Conservation (phyloP, 2,888 invertebrate species). For the Erannis defoliaria region DNA sequence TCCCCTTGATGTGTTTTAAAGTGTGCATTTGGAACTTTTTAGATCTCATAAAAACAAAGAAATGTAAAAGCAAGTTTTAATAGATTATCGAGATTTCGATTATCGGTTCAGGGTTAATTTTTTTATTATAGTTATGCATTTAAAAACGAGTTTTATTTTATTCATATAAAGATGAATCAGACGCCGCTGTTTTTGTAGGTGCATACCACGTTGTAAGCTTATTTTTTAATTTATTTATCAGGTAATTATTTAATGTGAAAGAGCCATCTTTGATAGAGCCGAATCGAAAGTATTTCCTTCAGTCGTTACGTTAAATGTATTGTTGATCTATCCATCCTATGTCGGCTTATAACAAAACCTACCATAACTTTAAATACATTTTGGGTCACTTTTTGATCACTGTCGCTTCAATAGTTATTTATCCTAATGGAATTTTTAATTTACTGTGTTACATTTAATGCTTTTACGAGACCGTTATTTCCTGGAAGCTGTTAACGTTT, state of each 20-base stretch:
- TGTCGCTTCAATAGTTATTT: slow-evolving; percentile 38
- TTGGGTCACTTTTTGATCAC: slow-evolving; percentile 15
- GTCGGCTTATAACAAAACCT: slow-evolving; percentile 25
- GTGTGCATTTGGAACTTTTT: background rate
- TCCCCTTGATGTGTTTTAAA: slow-evolving; percentile 34
- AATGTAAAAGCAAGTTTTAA: background rate
- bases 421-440: slow-evolving; percentile 38
- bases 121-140: too few species aligned
- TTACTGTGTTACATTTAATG: slow-evolving; percentile 37
- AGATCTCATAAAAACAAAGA: background rate
- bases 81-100: background rate
- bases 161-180: too few species aligned
- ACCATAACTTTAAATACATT: background rate
- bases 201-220: background rate
- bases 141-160: too few species aligned
- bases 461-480: slow-evolving; percentile 40
- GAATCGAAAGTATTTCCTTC: background rate
- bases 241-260: too few species aligned
- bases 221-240: too few species aligned
- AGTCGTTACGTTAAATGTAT: slow-evolving; percentile 3
- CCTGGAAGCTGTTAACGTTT: slow-evolving; percentile 39
- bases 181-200: slow-evolving; percentile 1
- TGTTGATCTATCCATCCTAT: slow-evolving; percentile 11
- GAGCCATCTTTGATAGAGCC: background rate
- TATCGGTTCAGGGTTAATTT: too few species aligned